Percentiles rank a stretch among this genome's conserved stretches.
phyloP scores from a whole-genome alignment of 2,113 vertebrate species.

The Parus major region DNA sequence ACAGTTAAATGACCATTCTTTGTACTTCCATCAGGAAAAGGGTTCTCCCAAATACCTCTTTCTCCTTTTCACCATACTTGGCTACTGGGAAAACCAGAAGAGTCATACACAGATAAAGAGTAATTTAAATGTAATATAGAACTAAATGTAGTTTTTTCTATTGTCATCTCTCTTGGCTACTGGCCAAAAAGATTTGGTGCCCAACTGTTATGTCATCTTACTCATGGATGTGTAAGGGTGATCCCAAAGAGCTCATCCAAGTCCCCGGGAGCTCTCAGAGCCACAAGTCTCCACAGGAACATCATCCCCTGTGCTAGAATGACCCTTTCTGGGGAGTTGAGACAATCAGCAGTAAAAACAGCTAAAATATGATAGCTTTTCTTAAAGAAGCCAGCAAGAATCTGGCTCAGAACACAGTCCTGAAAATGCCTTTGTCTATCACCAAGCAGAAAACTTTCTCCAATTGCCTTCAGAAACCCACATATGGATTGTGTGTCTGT shows the following conservation, averaged over 20 bases:
- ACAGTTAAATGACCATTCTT: neutral
- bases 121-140: neutral
- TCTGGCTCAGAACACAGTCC: constrained; percentile 2
- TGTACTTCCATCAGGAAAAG: neutral
- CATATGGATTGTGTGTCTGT: neutral
- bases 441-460: neutral
- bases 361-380: neutral
- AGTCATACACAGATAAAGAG: neutral
- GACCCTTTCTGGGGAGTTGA: neutral
- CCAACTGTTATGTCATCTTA: neutral
- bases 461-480: neutral
- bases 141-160: neutral
- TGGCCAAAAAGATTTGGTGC: neutral
- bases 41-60: neutral
- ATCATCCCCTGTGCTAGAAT: neutral
- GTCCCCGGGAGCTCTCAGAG: neutral
- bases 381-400: neutral
- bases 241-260: neutral
- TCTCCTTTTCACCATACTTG: neutral
- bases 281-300: neutral
- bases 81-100: neutral
- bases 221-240: neutral
- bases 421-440: constrained; percentile 36
- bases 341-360: neutral
- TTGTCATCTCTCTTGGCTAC: neutral